Percentiles rank a stretch among this genome's conserved stretches.
These are phyloP conservation scores for Lomographa bimaculata DNA, from an alignment of 2,888 invertebrate genomes.

Conservation along the genomic window DNA sequence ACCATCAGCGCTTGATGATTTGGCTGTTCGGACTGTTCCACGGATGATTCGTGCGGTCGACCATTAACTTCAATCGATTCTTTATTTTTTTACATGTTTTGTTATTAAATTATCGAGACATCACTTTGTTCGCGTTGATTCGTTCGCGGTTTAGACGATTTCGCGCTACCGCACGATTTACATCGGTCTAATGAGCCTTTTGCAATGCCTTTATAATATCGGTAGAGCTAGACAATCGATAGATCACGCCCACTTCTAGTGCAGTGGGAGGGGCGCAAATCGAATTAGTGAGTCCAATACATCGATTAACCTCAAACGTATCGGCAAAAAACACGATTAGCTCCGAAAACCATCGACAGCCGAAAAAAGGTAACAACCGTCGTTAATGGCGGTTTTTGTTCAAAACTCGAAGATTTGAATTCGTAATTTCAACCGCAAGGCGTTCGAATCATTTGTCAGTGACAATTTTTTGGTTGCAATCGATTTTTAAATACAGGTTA, in stretches of 20 bases:
- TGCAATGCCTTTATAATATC: too few species aligned
- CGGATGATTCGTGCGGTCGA: constrained; percentile 65
- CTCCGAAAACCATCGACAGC: constrained; percentile 78
- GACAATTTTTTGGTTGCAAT: constrained; percentile 83
- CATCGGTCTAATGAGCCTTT: too few species aligned
- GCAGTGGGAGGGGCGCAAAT: constrained; percentile 75
- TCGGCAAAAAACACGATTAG: constrained; percentile 81
- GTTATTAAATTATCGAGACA: constrained; percentile 76
- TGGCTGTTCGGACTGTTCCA: constrained; percentile 56
- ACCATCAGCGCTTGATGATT: constrained; percentile 82
- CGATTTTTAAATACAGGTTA: constrained; percentile 83
- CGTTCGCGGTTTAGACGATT: constrained; percentile 46
- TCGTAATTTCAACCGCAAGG: constrained; percentile 82
- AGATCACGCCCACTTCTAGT: constrained; percentile 72
- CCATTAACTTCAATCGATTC: constrained; percentile 81
- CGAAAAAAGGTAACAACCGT: constrained; percentile 77
- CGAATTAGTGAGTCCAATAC: constrained; percentile 77
- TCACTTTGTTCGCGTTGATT: constrained; percentile 45
- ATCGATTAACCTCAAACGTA: constrained; percentile 75
- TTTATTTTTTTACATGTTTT: constrained; percentile 57
- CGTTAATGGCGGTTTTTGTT: constrained; percentile 82
- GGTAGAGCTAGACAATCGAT: constrained; percentile 69
- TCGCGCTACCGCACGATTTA: constrained; percentile 37
- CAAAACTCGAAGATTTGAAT: constrained; percentile 81
- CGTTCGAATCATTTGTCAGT: constrained; percentile 83